Base-by-base conservation (phyloP, 1,140 invertebrate species). In the Kradibia gibbosae region DNA sequence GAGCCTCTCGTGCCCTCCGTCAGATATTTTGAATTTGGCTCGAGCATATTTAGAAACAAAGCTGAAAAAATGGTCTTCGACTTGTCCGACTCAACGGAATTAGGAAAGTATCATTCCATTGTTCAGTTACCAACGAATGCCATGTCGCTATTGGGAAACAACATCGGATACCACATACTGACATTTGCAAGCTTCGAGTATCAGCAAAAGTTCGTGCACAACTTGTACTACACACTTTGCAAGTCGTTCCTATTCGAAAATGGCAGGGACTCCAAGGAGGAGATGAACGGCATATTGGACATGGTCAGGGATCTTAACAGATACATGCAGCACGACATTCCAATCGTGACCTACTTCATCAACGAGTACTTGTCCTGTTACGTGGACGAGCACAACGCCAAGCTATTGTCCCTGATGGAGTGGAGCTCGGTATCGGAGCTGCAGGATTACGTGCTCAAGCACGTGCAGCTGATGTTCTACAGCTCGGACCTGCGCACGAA, bases 271-370 rank as follows among this genome's bases (percentile, higher is more conserved):
- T 85, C 88, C 10, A 67, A 85, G n/a, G 75, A 84, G 42, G 88
- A 91, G 77, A 88, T 87, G 36, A 81, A 85, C 57, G 83, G 80
- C 50, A 76, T 92, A 28, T 85, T 92, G n/a, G 81, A 87, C 36
- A 88, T 88, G 84, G 89, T 87, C 10, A 79, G 82, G 10, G 83
- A 86, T 65, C 90, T 91, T 84, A 90, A 84, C 79, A 83, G 84
- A 71, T 91, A 91, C 53, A 90, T 91, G 84, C 89, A 91, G 70
- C 88, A 91, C 77, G 90, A 89, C 31, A 88, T 91, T 79, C 86
- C 86, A 2, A 86, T 89, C n/a, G 84, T 91, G 0, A 86, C 87
- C 85, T 75, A 86, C 78, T 91, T 91, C 71, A 83, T 91, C 7
- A 76, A 88, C 48, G 88, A 91, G 67, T 91, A 89, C 82, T 76